phyloP scores from a whole-genome alignment of 2,113 vertebrate species.

The Eulemur macaco region DNA sequence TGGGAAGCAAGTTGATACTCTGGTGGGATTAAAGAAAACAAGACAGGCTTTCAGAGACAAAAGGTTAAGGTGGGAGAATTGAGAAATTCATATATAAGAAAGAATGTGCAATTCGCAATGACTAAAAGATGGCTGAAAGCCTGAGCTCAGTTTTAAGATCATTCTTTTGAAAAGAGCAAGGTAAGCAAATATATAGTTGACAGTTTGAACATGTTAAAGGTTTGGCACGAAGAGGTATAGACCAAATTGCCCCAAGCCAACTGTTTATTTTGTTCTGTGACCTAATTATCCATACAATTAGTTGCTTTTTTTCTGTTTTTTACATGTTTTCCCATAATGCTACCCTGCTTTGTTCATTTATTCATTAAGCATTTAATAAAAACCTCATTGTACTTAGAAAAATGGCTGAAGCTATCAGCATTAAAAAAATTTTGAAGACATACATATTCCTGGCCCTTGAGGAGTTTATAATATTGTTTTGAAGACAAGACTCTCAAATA shows the following conservation, averaged over 20 bases:
- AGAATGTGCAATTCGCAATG: neutral
- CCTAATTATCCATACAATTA: neutral
- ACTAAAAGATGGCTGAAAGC: neutral
- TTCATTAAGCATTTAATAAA: neutral
- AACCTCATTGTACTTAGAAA: neutral
- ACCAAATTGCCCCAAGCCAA: neutral
- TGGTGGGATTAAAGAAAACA: slow-evolving; percentile 41
- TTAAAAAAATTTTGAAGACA: neutral
- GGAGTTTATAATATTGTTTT: neutral
- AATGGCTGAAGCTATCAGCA: neutral
- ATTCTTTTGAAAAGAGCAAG: slow-evolving; percentile 45
- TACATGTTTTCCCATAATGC: neutral
- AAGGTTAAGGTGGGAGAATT: neutral
- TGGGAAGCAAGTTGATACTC: neutral
- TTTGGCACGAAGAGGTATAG: neutral
- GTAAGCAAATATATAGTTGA: neutral
- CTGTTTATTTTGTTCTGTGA: neutral
- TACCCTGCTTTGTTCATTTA: neutral
- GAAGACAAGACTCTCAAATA: neutral
- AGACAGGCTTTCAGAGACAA: slow-evolving; percentile 48
- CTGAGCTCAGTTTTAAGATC: slow-evolving; percentile 19
- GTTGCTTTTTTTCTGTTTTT: slow-evolving; percentile 22
- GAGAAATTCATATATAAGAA: neutral
- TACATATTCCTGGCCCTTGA: neutral
- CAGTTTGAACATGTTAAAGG: neutral